Evolutionary conservation across 1,140 invertebrate genomes (phyloP), one percentile per base, ranked within the genome.

Genomic region (Heliconius himera): DNA sequence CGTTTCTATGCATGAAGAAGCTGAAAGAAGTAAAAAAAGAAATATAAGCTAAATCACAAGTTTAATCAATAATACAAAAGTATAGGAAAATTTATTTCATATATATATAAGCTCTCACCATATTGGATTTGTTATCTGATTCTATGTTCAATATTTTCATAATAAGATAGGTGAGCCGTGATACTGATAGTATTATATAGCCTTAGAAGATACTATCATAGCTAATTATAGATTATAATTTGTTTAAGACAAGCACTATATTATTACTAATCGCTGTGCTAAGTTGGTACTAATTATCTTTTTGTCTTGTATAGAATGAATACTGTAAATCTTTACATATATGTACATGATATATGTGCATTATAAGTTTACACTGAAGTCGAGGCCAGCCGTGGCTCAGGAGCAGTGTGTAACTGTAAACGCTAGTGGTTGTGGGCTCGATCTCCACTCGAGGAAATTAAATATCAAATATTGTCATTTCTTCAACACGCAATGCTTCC

Each of bases 271-370:
- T 66, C 2, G 56, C 60, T 66, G 9, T 29, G 26, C 22, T 66
- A 66, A 66, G 66, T 72, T 29, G 29, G 29, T 80, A 76, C 71
- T 70, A 60, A 80, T 76, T 76, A 80, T 76, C 33, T 76, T 74
- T 41, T 80, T 76, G 70, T 80, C 41, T 76, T 18, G 60, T 74
- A 41, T 29, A n/a, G 70, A 76, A 54, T 51, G 54, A 51, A 46
- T 70, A 66, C n/a, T 60, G 20, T 22, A 60, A 60, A 60, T 13
- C 38, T 79, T 33, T 74, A 60, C 2, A 54, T 74, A 66, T 49
- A 22, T 33, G 6, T 36, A 36, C 6, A 33, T 2, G 29, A 2
- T 33, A 33, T 33, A 2, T 33, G 29, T 41, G 13, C 41, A 41
- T 13, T 13, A 46, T 46, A 46, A 13, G 41, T 46, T 3, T 46